phyloP scores from a whole-genome alignment of 1,140 invertebrate genomes.

The Panagrolaimus sp. region DNA sequence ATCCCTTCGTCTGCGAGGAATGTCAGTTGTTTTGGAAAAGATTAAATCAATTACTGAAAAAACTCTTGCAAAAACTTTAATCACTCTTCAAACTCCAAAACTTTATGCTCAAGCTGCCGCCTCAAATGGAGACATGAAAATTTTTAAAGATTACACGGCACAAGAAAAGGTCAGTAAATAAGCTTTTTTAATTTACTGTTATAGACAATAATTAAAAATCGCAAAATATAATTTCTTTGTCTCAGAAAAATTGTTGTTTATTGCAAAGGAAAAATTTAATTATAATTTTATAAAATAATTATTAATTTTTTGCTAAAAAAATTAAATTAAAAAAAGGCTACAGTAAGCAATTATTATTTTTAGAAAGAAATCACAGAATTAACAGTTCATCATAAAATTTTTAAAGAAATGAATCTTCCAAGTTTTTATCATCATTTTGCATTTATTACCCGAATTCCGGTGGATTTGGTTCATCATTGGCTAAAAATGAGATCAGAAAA shows the following conservation, averaged over 20 bases:
- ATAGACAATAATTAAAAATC: neutral
- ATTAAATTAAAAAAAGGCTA: conserved; percentile 7
- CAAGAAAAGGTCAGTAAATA: conserved; percentile 5
- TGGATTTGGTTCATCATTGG: conserved; percentile 36
- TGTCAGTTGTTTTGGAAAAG: conserved; percentile 16
- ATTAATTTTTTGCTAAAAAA: no score
- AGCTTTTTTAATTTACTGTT: neutral
- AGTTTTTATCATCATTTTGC: conserved; percentile 28
- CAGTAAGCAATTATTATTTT: neutral
- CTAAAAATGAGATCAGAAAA: conserved; percentile 34
- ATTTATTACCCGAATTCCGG: conserved; percentile 27
- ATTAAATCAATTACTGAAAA: conserved; percentile 11
- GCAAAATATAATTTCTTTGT: no score
- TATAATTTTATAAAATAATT: no score
- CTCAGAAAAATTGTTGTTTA: no score
- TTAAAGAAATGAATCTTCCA: conserved; percentile 28
- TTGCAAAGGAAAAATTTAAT: no score
- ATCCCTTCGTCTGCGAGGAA: conserved; percentile 27
- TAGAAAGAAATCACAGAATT: conserved; percentile 5
- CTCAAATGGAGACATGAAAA: neutral
- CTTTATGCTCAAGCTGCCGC: conserved; percentile 20
- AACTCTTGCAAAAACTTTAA: conserved; percentile 26
- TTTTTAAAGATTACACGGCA: neutral
- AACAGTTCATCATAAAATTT: conserved; percentile 13
- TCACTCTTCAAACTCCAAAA: conserved; percentile 23